Evolutionary conservation across 2,113 vertebrate genomes (phyloP).

Genomic region (Anas platyrhynchos): DNA sequence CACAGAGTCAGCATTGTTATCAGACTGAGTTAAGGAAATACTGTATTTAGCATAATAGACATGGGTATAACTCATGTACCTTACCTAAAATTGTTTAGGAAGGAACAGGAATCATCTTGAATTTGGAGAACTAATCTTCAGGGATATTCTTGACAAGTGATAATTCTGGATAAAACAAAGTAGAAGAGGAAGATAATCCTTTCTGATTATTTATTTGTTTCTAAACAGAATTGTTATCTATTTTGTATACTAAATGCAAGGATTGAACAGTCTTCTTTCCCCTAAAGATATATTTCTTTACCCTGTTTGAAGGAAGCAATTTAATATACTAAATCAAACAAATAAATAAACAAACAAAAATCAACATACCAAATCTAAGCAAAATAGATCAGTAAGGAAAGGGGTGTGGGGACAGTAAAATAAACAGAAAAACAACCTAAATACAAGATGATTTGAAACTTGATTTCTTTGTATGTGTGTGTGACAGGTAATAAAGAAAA

Average conservation of each 20-base stretch:
- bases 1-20: not conserved
- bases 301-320: slow-evolving; percentile 29
- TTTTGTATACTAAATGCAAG: not conserved
- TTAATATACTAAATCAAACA: slow-evolving; percentile 31
- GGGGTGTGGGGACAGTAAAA: not conserved
- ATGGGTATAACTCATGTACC: not conserved
- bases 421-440: not conserved
- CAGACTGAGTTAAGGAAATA: not conserved
- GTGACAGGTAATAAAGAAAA: slow-evolving; percentile 41
- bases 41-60: not conserved
- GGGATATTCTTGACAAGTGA: not conserved
- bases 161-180: not conserved
- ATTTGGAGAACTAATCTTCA: not conserved
- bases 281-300: not conserved
- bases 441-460: slow-evolving; percentile 28
- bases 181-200: not conserved
- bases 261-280: not conserved
- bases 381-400: not conserved
- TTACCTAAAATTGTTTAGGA: not conserved
- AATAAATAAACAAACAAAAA: not conserved
- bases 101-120: not conserved
- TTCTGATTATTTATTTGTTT: not conserved
- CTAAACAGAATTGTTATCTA: not conserved
- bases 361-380: not conserved
- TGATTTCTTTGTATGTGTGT: slow-evolving; percentile 14